Evolutionary conservation across 2,113 vertebrate species (phyloP).

Genomic region (Peromyscus californicus): DNA sequence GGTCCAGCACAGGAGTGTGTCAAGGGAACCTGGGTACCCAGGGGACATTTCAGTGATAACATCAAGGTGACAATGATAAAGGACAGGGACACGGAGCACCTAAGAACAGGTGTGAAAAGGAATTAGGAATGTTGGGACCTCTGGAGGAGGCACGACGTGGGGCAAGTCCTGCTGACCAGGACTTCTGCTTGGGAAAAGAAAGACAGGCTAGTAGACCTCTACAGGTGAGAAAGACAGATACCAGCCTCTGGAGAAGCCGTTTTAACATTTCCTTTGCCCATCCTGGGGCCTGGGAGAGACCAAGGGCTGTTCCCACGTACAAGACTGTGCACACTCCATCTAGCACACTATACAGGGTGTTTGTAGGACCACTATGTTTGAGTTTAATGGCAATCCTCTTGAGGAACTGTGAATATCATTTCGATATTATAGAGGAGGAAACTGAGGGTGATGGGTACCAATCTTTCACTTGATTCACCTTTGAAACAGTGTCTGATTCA

Average conservation of each 20-base stretch:
- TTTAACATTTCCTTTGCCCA: not conserved
- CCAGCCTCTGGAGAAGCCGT: not conserved
- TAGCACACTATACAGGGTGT: no score
- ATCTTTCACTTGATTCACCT: not conserved
- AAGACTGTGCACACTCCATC: no score
- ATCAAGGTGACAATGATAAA: not conserved
- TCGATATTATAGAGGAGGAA: not conserved
- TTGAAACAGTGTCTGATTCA: not conserved
- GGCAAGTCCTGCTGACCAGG: not conserved
- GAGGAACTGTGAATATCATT: not conserved
- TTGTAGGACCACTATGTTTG: not conserved
- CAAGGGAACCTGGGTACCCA: slow-evolving; percentile 29
- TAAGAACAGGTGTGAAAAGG: not conserved
- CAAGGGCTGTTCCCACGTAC: not conserved
- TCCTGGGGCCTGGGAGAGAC: not conserved
- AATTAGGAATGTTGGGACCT: not conserved
- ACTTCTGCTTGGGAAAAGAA: not conserved
- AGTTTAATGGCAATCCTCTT: not conserved
- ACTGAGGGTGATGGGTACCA: not conserved
- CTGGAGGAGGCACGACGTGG: not conserved
- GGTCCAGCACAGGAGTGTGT: not conserved
- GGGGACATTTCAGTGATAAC: slow-evolving; percentile 54
- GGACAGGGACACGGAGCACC: not conserved
- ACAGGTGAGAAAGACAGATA: no score
- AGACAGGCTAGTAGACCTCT: no score